Evolutionary conservation across 1,140 invertebrate species (phyloP), one percentile per base, ranked within the genome.

Genomic region (Heliothis virescens): DNA sequence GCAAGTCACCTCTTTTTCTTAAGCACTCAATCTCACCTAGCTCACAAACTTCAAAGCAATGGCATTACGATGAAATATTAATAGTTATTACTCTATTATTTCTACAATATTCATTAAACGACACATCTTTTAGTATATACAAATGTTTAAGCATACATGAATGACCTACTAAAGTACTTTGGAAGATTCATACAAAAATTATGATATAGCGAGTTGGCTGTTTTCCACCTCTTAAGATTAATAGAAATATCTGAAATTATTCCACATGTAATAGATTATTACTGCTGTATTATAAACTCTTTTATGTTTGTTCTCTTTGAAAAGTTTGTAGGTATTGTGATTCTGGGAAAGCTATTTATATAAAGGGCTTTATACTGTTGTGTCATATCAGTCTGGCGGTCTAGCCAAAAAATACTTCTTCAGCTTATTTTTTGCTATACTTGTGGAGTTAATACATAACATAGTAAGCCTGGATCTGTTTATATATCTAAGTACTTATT

Each of bases 181-280:
- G 2, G 18, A 10, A 62, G 16, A 18, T 50, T 60, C 57, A 41
- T 29, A 75, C 60, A 53, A 63, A 76, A 72, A 65, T 53, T 53
- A 76, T 65, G 74, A 76, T 76, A 53, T 34, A 76, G 48, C 5
- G 50, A 63, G 9, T 76, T 76, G 74, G 74, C 74, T 12, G 26
- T 53, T 16, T 63, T 76, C 73, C 74, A 62, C 60, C 50, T 10
- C 47, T 26, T 21, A 65, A 76, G 74, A 76, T 76, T 76, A 16
- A 60, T 9, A 34, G 11, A 16, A 41, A 55, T 65, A 53, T 65
- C 60, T 18, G n/a, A 53, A 53, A 63, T 76, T 15, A 65, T 76
- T 76, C 50, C 48, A 55, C 53, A 53, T 76, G n/a, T 76, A 65
- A 76, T 65, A 65, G 47, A 76, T 76, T 76, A 63, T 4, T 50